Evolutionary conservation across 2,797 vertebrate genomes (phyloP).

Genomic region (Florisuga fusca): DNA sequence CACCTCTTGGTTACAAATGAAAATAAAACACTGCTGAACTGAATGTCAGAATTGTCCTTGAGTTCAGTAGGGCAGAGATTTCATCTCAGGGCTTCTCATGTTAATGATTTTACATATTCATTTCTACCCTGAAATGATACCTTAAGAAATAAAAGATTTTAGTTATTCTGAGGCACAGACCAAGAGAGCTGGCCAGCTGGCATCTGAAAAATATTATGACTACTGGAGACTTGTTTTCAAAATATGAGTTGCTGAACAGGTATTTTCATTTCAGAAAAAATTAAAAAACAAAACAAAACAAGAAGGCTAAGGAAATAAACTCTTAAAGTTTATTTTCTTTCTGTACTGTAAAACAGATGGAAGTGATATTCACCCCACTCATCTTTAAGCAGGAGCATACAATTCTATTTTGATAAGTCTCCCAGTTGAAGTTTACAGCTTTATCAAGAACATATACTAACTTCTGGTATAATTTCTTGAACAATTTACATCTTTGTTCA

Average conservation of each 20-base stretch:
- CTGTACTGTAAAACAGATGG: not conserved
- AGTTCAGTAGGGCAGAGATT: not conserved
- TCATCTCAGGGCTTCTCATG: not conserved
- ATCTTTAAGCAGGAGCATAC: not conserved
- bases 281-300: not conserved
- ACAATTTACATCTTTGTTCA: not conserved
- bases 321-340: not conserved
- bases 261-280: not conserved
- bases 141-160: not conserved
- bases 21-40: not conserved
- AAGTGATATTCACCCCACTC: not conserved
- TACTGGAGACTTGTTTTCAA: not conserved
- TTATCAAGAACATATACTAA: conserved; percentile 12
- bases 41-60: not conserved
- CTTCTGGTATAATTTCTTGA: not conserved
- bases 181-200: conserved; percentile 15
- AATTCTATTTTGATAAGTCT: not conserved
- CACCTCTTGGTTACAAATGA: not conserved
- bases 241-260: not conserved
- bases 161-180: not conserved
- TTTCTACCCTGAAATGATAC: not conserved
- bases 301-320: not conserved
- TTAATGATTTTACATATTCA: not conserved
- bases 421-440: conserved; percentile 20
- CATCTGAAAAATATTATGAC: conserved; percentile 24